Evolutionary conservation across 2,113 vertebrate species (phyloP).

Genomic region (Oncorhynchus tshawytscha): DNA sequence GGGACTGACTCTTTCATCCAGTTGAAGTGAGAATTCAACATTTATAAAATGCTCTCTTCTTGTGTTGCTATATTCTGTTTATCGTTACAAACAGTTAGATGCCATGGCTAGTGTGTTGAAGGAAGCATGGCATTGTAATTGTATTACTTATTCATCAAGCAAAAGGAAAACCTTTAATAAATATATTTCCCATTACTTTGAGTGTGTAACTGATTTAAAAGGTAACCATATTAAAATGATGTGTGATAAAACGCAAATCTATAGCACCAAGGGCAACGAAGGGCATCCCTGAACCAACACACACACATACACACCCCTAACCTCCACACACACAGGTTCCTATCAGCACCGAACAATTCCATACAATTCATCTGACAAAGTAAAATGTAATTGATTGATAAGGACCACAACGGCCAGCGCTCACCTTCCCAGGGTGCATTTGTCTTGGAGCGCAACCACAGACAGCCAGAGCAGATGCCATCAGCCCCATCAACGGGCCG

Average conservation of each 20-base stretch:
- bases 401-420: constrained; percentile 37
- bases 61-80: neutral
- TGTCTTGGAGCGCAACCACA: constrained; percentile 59
- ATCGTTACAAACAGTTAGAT: neutral
- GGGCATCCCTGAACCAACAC: constrained; percentile 20
- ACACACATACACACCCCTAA: neutral
- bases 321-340: constrained; percentile 28
- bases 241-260: neutral
- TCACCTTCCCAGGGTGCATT: constrained; percentile 49
- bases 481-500: constrained; percentile 61
- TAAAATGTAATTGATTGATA: constrained; percentile 74
- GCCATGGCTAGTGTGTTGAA: neutral
- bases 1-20: neutral
- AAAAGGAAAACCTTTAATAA: neutral
- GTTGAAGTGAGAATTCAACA: constrained; percentile 5
- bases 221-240: neutral
- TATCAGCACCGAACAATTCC: constrained; percentile 67
- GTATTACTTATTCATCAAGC: neutral
- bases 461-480: constrained; percentile 70
- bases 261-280: constrained; percentile 40
- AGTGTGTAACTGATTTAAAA: neutral
- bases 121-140: neutral
- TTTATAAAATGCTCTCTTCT: neutral
- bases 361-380: constrained; percentile 73
- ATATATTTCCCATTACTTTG: too few species aligned